phyloP scores from a whole-genome alignment of 37 sponge, comb jelly and placozoan genomes.

The Aplysina aerophoba region DNA sequence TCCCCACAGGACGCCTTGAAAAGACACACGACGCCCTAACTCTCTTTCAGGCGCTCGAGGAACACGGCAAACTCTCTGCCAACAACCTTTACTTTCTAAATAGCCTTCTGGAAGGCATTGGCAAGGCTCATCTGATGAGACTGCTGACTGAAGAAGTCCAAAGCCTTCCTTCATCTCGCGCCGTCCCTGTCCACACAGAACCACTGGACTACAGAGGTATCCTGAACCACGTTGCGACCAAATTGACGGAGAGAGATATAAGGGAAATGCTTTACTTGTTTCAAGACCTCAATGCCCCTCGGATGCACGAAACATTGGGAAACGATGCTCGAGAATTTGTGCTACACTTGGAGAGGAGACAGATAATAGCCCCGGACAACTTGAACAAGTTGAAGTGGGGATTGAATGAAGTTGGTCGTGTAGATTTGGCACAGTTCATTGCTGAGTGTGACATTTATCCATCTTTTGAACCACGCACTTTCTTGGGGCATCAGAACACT shows the following conservation, averaged over 20 bases:
- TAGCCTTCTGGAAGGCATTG: slow-evolving; percentile 19
- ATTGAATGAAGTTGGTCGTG: slow-evolving; percentile 45
- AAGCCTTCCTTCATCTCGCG: neutral
- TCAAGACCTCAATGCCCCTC: neutral
- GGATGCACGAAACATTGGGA: neutral
- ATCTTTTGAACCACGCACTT: no score
- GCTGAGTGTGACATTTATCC: slow-evolving; percentile 6
- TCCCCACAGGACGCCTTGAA: slow-evolving; percentile 54
- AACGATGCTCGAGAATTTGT: slow-evolving; percentile 51
- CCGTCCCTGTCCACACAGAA: neutral
- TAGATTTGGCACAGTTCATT: slow-evolving; percentile 40
- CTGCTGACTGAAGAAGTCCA: neutral
- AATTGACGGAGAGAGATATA: slow-evolving; percentile 37
- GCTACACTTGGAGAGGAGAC: slow-evolving; percentile 39
- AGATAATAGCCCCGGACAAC: slow-evolving; percentile 36
- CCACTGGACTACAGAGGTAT: slow-evolving; percentile 28
- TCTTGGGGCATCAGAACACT: no score
- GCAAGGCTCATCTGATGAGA: slow-evolving; percentile 1
- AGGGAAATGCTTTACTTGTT: slow-evolving; percentile 31
- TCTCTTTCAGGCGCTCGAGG: slow-evolving; percentile 61
- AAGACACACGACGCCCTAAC: slow-evolving; percentile 23
- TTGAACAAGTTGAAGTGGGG: slow-evolving; percentile 31
- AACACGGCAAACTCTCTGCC: slow-evolving; percentile 47
- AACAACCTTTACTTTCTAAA: slow-evolving; percentile 49
- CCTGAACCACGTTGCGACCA: slow-evolving; percentile 43